Conservation (phyloP, 2,888 invertebrate species). For the Spodoptera picta region DNA sequence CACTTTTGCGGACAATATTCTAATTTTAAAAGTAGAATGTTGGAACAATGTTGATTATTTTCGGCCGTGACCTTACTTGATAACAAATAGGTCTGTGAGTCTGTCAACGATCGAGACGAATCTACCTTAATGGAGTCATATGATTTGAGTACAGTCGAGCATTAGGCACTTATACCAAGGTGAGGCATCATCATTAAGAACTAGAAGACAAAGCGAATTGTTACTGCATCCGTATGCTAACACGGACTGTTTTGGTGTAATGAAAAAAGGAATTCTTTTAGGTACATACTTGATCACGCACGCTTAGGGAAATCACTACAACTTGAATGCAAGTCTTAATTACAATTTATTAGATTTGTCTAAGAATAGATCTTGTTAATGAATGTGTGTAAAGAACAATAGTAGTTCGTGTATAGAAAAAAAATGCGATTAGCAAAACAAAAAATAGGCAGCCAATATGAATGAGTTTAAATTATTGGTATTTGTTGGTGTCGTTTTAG, state of each 20-base stretch:
- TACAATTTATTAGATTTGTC: conserved; percentile 7
- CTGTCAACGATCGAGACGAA: conserved; percentile 67
- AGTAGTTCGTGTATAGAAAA: no score
- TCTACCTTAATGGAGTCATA: conserved; percentile 68
- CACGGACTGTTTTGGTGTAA: conserved; percentile 45
- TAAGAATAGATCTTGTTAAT: not conserved
- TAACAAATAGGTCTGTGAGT: conserved; percentile 77
- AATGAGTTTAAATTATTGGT: no score
- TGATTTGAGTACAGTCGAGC: conserved; percentile 67
- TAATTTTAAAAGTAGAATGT: conserved; percentile 51
- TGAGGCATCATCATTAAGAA: conserved; percentile 63
- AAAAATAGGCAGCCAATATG: no score
- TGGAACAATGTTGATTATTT: conserved; percentile 32
- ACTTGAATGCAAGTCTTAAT: conserved; percentile 20
- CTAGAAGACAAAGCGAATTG: conserved; percentile 62
- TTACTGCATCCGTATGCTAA: conserved; percentile 29
- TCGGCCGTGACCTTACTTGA: conserved; percentile 74
- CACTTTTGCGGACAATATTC: conserved; percentile 46
- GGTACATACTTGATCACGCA: conserved; percentile 53
- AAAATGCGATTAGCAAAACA: no score
- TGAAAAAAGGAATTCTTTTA: conserved; percentile 21
- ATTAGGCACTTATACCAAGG: conserved; percentile 72
- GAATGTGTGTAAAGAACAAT: not conserved
- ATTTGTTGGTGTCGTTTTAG: no score
- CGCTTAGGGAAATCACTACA: conserved; percentile 54